These are phyloP conservation scores for Amblyopsis rosae DNA, from an alignment of 2,113 vertebrate species.

Conservation along the genomic window DNA sequence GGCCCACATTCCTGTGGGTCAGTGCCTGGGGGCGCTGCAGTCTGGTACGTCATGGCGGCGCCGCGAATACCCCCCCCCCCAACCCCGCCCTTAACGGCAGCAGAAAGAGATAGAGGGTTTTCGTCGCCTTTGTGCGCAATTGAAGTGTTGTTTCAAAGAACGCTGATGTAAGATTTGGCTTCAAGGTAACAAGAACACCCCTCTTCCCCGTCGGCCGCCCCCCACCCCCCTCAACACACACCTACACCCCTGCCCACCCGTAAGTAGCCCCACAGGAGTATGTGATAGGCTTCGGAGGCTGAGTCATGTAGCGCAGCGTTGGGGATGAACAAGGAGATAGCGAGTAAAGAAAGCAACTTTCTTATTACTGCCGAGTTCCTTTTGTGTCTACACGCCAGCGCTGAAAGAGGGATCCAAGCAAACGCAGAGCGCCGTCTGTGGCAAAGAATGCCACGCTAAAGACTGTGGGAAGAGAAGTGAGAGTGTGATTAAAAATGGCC, in stretches of 20 bases:
- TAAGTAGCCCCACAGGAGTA: neutral
- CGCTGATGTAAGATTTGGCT: neutral
- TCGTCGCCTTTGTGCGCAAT: conserved; percentile 8
- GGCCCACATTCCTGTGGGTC: neutral
- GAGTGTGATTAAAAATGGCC: neutral
- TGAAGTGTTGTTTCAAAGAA: neutral
- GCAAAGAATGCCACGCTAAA: neutral
- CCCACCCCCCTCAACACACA: neutral
- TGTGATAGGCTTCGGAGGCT: neutral
- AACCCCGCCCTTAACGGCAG: neutral
- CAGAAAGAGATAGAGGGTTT: neutral
- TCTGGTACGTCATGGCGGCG: too few species aligned
- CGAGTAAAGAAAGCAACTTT: neutral
- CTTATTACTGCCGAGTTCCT: conserved; percentile 1
- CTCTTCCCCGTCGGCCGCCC: neutral
- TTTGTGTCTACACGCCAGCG: neutral
- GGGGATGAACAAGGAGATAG: neutral
- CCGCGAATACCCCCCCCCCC: too few species aligned
- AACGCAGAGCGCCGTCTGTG: neutral
- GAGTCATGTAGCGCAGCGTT: neutral
- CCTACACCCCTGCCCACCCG: neutral
- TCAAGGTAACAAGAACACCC: neutral
- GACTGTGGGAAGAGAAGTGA: neutral
- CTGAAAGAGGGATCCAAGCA: neutral
- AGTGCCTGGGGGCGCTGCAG: neutral